Conservation (phyloP, 2,888 invertebrate species). For the Napeogenes sylphis region DNA sequence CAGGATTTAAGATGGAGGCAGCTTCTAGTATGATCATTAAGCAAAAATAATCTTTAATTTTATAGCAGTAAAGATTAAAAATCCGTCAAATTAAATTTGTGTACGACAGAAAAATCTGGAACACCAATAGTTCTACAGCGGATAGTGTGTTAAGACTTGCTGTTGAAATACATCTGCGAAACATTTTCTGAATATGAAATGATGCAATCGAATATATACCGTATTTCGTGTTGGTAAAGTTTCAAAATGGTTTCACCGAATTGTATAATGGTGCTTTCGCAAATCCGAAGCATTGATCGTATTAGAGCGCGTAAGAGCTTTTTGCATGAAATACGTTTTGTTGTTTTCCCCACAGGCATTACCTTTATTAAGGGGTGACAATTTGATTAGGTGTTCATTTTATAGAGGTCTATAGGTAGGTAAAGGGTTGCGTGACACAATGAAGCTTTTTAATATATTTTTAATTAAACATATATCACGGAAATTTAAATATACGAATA, state of each 20-base stretch:
- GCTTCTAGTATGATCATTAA: background rate
- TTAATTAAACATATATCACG: too few species aligned
- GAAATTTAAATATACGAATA: too few species aligned
- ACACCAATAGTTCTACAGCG: background rate
- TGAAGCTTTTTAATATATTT: too few species aligned
- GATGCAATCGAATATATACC: slow-evolving; percentile 1
- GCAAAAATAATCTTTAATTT: background rate
- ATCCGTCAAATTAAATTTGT: too few species aligned
- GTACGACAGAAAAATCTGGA: background rate
- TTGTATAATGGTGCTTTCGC: slow-evolving; percentile 15
- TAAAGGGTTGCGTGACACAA: slow-evolving; percentile 7
- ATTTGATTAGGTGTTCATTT: slow-evolving; percentile 22
- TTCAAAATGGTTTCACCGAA: background rate
- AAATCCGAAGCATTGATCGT: slow-evolving; percentile 29
- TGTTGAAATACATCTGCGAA: slow-evolving; percentile 1
- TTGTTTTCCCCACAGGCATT: slow-evolving; percentile 26
- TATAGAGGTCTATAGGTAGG: slow-evolving; percentile 7
- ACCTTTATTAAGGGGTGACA: slow-evolving; percentile 25
- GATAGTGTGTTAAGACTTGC: background rate
- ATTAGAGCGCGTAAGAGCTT: slow-evolving; percentile 22
- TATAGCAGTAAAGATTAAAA: background rate
- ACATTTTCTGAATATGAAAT: background rate
- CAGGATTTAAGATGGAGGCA: slow-evolving; percentile 11
- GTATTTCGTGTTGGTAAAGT: slow-evolving; percentile 5
- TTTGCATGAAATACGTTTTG: slow-evolving; percentile 27